Evolutionary conservation across 1,140 invertebrate genomes (phyloP).

Genomic region (Cylas formicarius): DNA sequence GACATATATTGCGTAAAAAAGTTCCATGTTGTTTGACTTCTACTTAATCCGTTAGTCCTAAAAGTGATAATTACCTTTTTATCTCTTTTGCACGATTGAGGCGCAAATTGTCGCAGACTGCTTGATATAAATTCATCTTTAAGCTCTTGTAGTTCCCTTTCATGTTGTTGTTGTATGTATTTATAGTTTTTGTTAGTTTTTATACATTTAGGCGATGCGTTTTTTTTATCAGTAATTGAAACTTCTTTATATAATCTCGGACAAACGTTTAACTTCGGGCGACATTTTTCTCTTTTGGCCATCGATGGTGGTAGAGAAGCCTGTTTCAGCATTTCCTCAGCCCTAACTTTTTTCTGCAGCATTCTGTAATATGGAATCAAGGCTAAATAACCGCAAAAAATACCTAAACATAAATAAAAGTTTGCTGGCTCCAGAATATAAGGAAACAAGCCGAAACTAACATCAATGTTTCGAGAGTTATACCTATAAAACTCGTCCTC

Average conservation of each 20-base stretch:
- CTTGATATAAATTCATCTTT: conserved; percentile 48
- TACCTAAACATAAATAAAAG: no score
- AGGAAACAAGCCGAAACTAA: no score
- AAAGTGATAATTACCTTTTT: conserved; percentile 27
- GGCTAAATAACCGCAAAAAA: no score
- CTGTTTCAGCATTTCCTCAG: conserved; percentile 58
- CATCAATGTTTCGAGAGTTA: no score
- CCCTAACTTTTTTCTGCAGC: conserved; percentile 58
- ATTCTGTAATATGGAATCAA: conserved; percentile 42
- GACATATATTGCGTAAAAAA: no score
- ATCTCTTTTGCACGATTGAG: conserved; percentile 43
- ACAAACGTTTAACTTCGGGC: conserved; percentile 34
- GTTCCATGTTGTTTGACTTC: no score
- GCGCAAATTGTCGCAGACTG: conserved; percentile 46
- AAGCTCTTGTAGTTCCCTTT: conserved; percentile 39
- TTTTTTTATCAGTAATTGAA: conserved; percentile 26
- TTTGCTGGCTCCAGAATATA: no score
- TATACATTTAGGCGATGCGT: no score
- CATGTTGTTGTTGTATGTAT: conserved; percentile 29
- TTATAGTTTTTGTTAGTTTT: conserved; percentile 22
- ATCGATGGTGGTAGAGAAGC: conserved; percentile 62
- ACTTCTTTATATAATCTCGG: conserved; percentile 35
- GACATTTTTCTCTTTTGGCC: conserved; percentile 53
- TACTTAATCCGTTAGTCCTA: no score
- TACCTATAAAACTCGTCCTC: conserved; percentile 65